These are phyloP conservation scores for Epicauta chinensis DNA, from an alignment of 1,140 invertebrate species.

Conservation along the genomic window DNA sequence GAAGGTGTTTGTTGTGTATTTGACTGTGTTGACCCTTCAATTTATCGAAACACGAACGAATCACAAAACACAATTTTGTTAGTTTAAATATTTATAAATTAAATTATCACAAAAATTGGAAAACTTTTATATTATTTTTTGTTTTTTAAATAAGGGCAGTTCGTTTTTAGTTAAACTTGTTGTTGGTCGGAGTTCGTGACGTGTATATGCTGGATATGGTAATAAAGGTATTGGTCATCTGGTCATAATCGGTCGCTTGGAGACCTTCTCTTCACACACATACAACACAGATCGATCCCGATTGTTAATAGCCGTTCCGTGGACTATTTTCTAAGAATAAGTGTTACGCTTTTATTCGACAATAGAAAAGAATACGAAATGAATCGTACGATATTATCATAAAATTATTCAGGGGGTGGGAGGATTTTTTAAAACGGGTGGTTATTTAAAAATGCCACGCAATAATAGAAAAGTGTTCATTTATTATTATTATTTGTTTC, in stretches of 20 bases:
- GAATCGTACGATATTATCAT: too few species aligned
- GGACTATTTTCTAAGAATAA: too few species aligned
- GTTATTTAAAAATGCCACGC: too few species aligned
- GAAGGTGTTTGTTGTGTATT: slow-evolving; percentile 1
- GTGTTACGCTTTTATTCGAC: too few species aligned
- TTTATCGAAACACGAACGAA: neutral
- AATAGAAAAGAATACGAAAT: too few species aligned
- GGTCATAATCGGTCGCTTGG: slow-evolving; percentile 16
- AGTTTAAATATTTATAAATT: neutral
- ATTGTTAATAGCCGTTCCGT: too few species aligned
- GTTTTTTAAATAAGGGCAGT: slow-evolving; percentile 10
- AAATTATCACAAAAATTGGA: neutral
- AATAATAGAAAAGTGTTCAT: too few species aligned
- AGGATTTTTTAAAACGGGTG: too few species aligned
- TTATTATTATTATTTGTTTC: too few species aligned
- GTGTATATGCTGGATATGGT: slow-evolving; percentile 10
- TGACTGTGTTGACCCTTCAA: neutral
- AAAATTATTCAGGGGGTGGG: too few species aligned
- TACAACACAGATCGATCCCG: neutral
- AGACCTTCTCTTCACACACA: slow-evolving; percentile 8
- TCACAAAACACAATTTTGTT: neutral
- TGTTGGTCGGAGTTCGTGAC: slow-evolving; percentile 7
- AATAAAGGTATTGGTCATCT: slow-evolving; percentile 19
- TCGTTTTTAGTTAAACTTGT: slow-evolving; percentile 1
- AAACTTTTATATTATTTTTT: slow-evolving; percentile 2